These are phyloP conservation scores for Ceryle rudis DNA, from an alignment of 2,797 vertebrate genomes.

Conservation along the genomic window DNA sequence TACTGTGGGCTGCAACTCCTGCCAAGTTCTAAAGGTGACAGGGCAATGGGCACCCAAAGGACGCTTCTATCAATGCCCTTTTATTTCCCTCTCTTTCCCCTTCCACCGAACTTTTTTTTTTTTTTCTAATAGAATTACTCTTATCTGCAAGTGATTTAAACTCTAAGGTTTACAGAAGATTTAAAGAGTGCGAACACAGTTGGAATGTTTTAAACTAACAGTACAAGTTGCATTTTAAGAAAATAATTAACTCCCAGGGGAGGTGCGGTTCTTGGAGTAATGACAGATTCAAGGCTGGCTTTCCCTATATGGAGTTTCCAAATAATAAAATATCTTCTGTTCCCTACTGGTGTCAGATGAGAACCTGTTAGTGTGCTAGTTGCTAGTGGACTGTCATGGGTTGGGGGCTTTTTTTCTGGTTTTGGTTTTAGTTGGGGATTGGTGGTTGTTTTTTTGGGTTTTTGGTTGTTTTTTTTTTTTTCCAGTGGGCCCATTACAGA, in stretches of 20 bases:
- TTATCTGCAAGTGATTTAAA: slow-evolving; percentile 88
- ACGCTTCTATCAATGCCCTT: slow-evolving; percentile 74
- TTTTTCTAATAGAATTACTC: slow-evolving; percentile 82
- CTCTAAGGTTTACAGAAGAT: slow-evolving; percentile 86
- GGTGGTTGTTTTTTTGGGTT: not conserved
- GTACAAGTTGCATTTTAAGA: slow-evolving; percentile 87
- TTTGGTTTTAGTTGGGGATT: not conserved
- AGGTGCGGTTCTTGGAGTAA: slow-evolving; percentile 85
- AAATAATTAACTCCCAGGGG: slow-evolving; percentile 92
- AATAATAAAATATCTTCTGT: slow-evolving; percentile 90
- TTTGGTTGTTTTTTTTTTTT: not conserved
- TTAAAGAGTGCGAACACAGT: slow-evolving; percentile 93
- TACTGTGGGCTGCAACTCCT: slow-evolving; percentile 48
- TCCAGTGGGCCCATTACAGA: slow-evolving; percentile 81
- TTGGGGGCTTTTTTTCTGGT: not conserved
- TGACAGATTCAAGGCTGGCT: slow-evolving; percentile 86
- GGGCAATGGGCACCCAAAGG: slow-evolving; percentile 66
- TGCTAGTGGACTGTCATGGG: slow-evolving; percentile 87
- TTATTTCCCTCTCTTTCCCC: slow-evolving; percentile 69
- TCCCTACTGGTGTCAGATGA: slow-evolving; percentile 89
- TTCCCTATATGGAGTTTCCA: slow-evolving; percentile 88
- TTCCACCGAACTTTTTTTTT: slow-evolving; percentile 61
- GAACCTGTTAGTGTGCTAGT: slow-evolving; percentile 90
- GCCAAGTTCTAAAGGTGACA: slow-evolving; percentile 56
- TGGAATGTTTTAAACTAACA: slow-evolving; percentile 91